These are phyloP conservation scores for Leucozona laternaria DNA, from an alignment of 2,888 invertebrate genomes.

Conservation along the genomic window DNA sequence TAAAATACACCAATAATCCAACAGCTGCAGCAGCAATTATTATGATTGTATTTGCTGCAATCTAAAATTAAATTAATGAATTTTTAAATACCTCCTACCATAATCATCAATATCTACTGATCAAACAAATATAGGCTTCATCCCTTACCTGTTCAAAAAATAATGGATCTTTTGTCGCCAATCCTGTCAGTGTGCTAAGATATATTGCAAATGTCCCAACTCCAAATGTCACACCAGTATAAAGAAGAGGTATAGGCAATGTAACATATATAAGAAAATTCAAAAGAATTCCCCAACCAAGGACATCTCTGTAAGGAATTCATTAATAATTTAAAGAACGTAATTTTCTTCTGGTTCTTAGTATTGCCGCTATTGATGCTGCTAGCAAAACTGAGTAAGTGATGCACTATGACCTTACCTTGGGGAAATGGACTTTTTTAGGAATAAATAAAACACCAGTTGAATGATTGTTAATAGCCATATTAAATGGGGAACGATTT, in stretches of 20 bases:
- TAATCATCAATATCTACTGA: neutral
- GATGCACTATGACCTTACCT: slow-evolving; percentile 79
- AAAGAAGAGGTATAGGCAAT: slow-evolving; percentile 88
- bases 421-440: slow-evolving; percentile 85
- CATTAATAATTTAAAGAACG: slow-evolving; percentile 44
- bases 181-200: slow-evolving; percentile 85
- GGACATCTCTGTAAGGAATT: slow-evolving; percentile 85
- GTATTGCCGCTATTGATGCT: too few relatives aligned
- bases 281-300: slow-evolving; percentile 89
- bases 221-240: slow-evolving; percentile 86
- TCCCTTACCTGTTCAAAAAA: slow-evolving; percentile 84
- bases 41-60: slow-evolving; percentile 89
- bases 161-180: slow-evolving; percentile 85
- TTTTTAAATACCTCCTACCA: neutral
- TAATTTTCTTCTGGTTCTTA: neutral
- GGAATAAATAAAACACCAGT: slow-evolving; percentile 86
- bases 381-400: neutral
- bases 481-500: slow-evolving; percentile 86
- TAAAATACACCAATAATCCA: slow-evolving; percentile 89
- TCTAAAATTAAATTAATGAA: slow-evolving; percentile 84
- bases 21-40: slow-evolving; percentile 90
- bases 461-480: slow-evolving; percentile 87
- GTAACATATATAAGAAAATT: slow-evolving; percentile 90
- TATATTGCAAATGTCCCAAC: slow-evolving; percentile 87
- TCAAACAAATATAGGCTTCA: neutral